Conservation (phyloP, 30 jellyfish, hydroid and myxozoan genomes). For the Catostylus mosaicus region DNA sequence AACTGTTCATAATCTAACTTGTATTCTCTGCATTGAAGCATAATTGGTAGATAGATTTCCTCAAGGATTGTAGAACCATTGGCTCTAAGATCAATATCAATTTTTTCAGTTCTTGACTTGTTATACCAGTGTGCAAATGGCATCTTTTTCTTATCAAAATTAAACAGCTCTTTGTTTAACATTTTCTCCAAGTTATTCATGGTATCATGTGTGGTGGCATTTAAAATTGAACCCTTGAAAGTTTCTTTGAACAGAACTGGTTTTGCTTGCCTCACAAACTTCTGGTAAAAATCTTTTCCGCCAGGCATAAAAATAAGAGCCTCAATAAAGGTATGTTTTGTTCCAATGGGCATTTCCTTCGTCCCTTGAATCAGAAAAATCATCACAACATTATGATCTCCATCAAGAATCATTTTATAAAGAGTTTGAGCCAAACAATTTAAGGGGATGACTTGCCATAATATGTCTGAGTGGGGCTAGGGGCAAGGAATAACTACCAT, state of each 20-base stretch:
- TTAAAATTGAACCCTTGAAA: slow-evolving; percentile 36
- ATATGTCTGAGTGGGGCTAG: too few relatives aligned
- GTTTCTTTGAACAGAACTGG: slow-evolving; percentile 70
- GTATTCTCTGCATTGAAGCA: slow-evolving; percentile 79
- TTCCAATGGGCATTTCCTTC: neutral
- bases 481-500: too few relatives aligned
- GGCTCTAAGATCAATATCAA: slow-evolving; percentile 34
- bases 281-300: slow-evolving; percentile 73
- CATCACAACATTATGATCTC: too few relatives aligned
- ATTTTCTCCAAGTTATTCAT: neutral
- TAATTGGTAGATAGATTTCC: slow-evolving; percentile 68
- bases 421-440: too few relatives aligned
- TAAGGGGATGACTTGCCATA: too few relatives aligned
- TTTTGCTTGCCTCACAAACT: slow-evolving; percentile 30
- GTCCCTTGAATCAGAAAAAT: neutral
- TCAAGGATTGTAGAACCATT: slow-evolving; percentile 46
- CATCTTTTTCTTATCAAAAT: neutral
- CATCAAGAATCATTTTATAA: too few relatives aligned
- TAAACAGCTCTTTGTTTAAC: slow-evolving; percentile 12
- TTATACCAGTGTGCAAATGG: slow-evolving; percentile 17
- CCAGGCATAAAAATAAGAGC: slow-evolving; percentile 46
- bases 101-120: slow-evolving; percentile 16
- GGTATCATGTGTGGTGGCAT: slow-evolving; percentile 11
- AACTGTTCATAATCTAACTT: neutral
- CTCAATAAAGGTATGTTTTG: neutral